Percentiles rank a stretch among this genome's conserved stretches.
Conservation (phyloP, 2,113 vertebrate species). For the Python bivittatus region DNA sequence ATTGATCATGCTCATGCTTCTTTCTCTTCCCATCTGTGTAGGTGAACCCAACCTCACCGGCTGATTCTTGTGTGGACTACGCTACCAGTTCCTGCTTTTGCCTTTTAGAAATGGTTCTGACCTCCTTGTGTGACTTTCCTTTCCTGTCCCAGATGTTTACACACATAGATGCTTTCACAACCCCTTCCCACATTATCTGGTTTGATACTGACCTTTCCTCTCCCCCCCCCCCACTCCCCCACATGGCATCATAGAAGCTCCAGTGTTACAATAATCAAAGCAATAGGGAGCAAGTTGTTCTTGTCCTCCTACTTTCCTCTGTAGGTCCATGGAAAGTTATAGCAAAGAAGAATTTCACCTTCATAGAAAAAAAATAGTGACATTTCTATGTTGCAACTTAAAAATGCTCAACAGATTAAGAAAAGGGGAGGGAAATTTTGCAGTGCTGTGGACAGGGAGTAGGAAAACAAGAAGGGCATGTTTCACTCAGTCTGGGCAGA, state of each 20-base stretch:
- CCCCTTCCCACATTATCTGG: not conserved
- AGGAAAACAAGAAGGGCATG: no score
- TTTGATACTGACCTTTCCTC: not conserved
- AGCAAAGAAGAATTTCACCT: not conserved
- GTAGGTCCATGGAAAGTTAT: not conserved
- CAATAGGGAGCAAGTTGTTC: not conserved
- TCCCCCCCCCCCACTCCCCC: not conserved
- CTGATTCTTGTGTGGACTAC: no score
- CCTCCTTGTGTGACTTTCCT: not conserved
- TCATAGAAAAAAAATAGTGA: not conserved
- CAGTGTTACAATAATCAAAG: not conserved
- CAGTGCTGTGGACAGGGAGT: no score
- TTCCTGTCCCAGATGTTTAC: not conserved
- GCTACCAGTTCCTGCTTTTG: no score
- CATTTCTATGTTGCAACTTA: not conserved
- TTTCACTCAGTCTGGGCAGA: no score
- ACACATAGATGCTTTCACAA: not conserved
- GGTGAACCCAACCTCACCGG: no score
- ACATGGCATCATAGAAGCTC: not conserved
- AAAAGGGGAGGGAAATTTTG: no score
- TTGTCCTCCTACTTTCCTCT: no score
- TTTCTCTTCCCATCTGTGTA: no score
- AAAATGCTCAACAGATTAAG: no score
- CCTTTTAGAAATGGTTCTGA: no score
- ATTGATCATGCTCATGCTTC: no score